Base-by-base conservation (phyloP, 2,888 invertebrate species). In the Petrolisthes manimaculis region DNA sequence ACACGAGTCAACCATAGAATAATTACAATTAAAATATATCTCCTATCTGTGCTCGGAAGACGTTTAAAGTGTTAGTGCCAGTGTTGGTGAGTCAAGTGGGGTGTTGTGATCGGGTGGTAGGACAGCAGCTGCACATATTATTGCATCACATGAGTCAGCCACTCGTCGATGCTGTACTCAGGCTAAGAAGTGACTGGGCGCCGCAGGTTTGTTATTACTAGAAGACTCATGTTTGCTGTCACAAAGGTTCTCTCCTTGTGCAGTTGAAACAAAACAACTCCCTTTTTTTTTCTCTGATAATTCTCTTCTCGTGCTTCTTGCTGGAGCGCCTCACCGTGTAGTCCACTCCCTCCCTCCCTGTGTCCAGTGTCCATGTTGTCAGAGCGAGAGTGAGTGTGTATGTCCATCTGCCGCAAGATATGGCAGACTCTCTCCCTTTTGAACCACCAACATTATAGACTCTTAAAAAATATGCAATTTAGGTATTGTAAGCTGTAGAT, bases 401-500 rank as follows among this genome's bases (percentile, higher is more conserved):
- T 54, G 79, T 88, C 80, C 77, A 79, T 84, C 80, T 56, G 82
- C 71, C 71, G 2, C 21, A 6, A 6, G 71, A 14, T 71, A 6
- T 71, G 71, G 71, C 71, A 71, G 71, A 71, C 71, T 71, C 71
- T n/a, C 71, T n/a, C 9, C 9, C 71, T 71, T 71, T 14, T 14
- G 71, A 71, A 71, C 71, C n/a, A 71, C 71, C 71, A 71, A 71
- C 71, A 71, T n/a, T 71, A 71, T 71, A 71, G 71, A 71, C 71
- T 71, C 71, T 71, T 71, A 54, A 54, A 81, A 86, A 79, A 88
- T 88, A 88, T 88, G 88, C 88, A 88, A 88, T 84, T 88, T 88
- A 84, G 88, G 81, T 88, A 84, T 84, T 88, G 88, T 84, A 88
- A 88, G 80, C 88, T 88, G 84, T 88, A 88, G 88, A 88, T 88